Percentiles rank a stretch among this genome's conserved stretches.
These are phyloP conservation scores for Remorina albescens DNA, from an alignment of 2,797 vertebrate genomes.

Conservation along the genomic window DNA sequence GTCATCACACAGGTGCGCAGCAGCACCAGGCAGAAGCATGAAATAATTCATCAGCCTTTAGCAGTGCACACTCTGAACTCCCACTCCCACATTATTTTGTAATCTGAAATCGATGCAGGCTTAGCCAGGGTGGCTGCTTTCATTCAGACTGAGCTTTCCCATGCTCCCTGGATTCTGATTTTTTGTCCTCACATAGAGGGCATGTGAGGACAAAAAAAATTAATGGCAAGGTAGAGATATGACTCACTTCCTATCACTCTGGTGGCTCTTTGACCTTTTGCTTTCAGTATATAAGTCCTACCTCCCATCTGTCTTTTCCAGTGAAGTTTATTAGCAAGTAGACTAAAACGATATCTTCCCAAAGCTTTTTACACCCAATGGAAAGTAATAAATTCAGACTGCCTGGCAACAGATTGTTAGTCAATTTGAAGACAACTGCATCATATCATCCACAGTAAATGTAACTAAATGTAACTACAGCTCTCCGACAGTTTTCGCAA, in stretches of 20 bases:
- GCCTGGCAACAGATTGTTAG: constrained; percentile 1
- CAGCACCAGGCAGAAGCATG: constrained; percentile 35
- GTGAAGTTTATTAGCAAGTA: constrained; percentile 46
- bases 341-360: constrained; percentile 7
- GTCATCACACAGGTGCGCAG: constrained; percentile 47
- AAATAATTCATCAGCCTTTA: constrained; percentile 45
- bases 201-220: background rate
- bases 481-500: background rate
- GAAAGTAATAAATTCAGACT: background rate
- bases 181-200: constrained; percentile 1
- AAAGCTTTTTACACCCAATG: constrained; percentile 3
- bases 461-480: background rate
- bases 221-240: constrained; percentile 45
- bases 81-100: constrained; percentile 59
- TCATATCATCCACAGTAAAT: background rate
- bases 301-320: constrained; percentile 43
- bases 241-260: constrained; percentile 66
- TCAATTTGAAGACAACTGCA: background rate
- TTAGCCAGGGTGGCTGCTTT: constrained; percentile 47
- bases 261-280: constrained; percentile 57
- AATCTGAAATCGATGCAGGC: constrained; percentile 70
- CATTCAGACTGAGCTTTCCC: constrained; percentile 46
- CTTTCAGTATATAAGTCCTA: constrained; percentile 56
- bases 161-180: constrained; percentile 43
- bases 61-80: constrained; percentile 53